Percentiles rank a stretch among this genome's conserved stretches.
These are phyloP conservation scores for Seriola rivoliana DNA, from an alignment of 2,113 vertebrate species.

Conservation along the genomic window DNA sequence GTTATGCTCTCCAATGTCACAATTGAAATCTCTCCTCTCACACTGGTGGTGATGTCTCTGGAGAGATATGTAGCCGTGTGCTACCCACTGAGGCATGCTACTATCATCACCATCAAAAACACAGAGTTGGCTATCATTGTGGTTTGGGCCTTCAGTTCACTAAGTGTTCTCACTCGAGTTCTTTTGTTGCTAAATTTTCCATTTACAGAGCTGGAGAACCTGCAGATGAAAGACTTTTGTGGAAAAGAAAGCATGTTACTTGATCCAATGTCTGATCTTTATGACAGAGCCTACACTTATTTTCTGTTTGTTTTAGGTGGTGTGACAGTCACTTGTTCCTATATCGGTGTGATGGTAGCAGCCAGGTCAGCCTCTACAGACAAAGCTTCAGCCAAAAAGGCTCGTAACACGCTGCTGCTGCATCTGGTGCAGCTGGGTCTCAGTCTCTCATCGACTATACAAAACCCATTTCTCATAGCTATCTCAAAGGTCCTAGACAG, in stretches of 20 bases:
- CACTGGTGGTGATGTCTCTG: slow-evolving; percentile 75
- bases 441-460: slow-evolving; percentile 49
- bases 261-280: not conserved
- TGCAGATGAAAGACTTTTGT: slow-evolving; percentile 40
- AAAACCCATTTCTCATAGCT: slow-evolving; percentile 34
- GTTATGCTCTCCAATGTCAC: slow-evolving; percentile 9
- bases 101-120: slow-evolving; percentile 64
- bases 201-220: not conserved
- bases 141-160: slow-evolving; percentile 62
- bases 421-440: slow-evolving; percentile 68
- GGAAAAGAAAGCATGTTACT: slow-evolving; percentile 14
- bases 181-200: slow-evolving; percentile 31
- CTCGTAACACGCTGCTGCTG: slow-evolving; percentile 68
- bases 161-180: slow-evolving; percentile 29
- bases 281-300: slow-evolving; percentile 33
- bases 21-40: slow-evolving; percentile 62
- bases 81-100: slow-evolving; percentile 71
- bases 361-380: slow-evolving; percentile 70
- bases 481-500: not conserved
- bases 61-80: slow-evolving; percentile 80
- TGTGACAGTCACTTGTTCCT: slow-evolving; percentile 53
- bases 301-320: slow-evolving; percentile 56
- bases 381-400: slow-evolving; percentile 66
- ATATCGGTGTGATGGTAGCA: slow-evolving; percentile 67
- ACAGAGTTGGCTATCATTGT: slow-evolving; percentile 44